These are phyloP conservation scores for Sapajus apella DNA, from an alignment of 2,113 vertebrate genomes.

Conservation along the genomic window DNA sequence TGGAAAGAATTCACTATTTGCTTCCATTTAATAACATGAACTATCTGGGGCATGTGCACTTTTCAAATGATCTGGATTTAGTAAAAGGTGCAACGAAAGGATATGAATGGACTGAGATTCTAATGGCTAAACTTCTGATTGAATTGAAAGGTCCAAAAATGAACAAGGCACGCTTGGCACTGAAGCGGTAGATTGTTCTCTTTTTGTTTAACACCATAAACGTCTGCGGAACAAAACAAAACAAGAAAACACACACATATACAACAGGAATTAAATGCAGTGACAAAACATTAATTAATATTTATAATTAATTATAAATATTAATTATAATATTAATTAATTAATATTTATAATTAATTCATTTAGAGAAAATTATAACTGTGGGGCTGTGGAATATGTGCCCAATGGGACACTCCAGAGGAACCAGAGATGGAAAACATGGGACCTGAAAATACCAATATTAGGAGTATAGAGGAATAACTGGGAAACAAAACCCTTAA, in stretches of 20 bases:
- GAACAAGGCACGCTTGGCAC: conserved; percentile 95
- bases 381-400: background rate
- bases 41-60: accelerated
- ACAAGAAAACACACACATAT: conserved; percentile 6
- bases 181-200: conserved; percentile 98
- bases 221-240: conserved; percentile 83
- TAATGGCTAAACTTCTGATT: conserved; percentile 91
- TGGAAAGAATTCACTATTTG: background rate
- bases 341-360: too few relatives aligned
- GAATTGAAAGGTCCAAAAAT: conserved; percentile 95
- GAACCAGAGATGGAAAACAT: background rate
- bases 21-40: background rate
- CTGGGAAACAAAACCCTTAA: background rate
- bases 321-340: too few relatives aligned
- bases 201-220: conserved; percentile 98
- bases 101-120: conserved; percentile 98
- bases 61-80: background rate
- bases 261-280: background rate
- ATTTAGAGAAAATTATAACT: background rate
- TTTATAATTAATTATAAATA: too few relatives aligned
- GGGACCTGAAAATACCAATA: background rate
- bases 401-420: background rate
- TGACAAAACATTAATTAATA: too few relatives aligned
- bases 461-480: background rate
- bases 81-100: conserved; percentile 85